Evolutionary conservation across 2,113 vertebrate species (phyloP).

Genomic region (Trogon surrucura): DNA sequence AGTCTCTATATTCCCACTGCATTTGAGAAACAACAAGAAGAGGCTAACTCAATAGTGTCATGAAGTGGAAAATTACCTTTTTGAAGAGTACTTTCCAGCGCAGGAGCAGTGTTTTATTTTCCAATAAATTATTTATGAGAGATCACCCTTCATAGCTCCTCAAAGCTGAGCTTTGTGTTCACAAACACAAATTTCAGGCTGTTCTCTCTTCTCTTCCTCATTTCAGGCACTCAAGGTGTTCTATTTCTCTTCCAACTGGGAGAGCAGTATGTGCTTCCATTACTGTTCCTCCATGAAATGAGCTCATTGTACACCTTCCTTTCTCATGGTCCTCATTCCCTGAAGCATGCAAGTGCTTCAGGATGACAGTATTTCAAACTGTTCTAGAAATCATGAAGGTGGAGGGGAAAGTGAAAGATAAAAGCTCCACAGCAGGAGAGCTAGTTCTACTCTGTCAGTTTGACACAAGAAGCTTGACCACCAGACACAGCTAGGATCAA

Average conservation of each 20-base stretch:
- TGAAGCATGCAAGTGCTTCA: not conserved
- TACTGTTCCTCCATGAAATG: rapidly evolving
- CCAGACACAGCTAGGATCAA: not conserved
- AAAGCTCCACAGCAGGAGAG: not conserved
- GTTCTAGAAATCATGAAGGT: not conserved
- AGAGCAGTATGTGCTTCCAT: not conserved
- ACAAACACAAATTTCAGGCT: not conserved
- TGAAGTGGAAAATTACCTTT: not conserved
- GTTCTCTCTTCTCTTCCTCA: not conserved
- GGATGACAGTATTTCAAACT: not conserved
- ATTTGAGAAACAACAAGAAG: not conserved
- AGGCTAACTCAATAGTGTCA: not conserved
- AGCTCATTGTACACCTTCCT: not conserved
- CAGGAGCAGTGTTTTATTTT: not conserved
- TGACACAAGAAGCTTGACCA: not conserved
- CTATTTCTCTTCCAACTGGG: not conserved
- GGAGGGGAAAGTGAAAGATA: not conserved
- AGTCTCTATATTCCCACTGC: not conserved
- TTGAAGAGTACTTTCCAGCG: not conserved
- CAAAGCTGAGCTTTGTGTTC: not conserved
- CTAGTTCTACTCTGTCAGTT: not conserved
- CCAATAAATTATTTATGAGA: not conserved
- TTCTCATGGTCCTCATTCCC: not conserved
- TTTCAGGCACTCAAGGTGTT: not conserved
- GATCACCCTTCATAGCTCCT: not conserved